phyloP scores from a whole-genome alignment of 2,888 invertebrate genomes.

The Adineta ricciae region DNA sequence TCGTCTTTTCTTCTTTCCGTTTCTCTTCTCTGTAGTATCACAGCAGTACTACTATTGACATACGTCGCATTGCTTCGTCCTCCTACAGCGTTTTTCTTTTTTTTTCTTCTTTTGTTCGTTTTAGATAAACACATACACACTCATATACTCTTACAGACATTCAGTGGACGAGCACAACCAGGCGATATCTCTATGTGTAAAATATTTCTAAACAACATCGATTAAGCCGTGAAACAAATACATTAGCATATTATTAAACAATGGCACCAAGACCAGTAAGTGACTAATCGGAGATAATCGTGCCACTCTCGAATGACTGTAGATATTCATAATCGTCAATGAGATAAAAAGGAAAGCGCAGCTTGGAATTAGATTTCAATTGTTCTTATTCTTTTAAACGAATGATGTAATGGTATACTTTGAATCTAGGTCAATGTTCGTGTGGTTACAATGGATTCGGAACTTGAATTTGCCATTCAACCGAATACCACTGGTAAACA shows the following conservation, averaged over 20 bases:
- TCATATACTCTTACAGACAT: neutral
- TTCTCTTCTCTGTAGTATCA: neutral
- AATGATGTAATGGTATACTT: neutral
- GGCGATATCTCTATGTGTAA: neutral
- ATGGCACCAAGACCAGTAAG: neutral
- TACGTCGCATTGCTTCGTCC: neutral
- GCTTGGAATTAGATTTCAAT: no score
- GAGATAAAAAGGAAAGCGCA: no score
- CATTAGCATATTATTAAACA: neutral
- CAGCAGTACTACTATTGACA: neutral
- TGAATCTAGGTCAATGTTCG: conserved; percentile 75
- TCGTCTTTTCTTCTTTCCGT: neutral
- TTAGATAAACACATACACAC: neutral
- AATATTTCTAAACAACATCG: neutral
- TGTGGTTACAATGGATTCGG: conserved; percentile 99
- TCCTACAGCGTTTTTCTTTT: neutral
- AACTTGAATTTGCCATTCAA: conserved; percentile 99
- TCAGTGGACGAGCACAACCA: neutral
- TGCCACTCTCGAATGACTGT: no score
- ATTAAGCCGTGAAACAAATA: neutral
- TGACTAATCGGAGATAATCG: no score
- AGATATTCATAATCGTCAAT: no score
- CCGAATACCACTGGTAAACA: conserved; percentile 98
- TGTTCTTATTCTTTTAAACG: neutral
- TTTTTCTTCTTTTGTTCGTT: neutral